Base-by-base conservation (phyloP, 2,888 invertebrate genomes). In the Acleris holmiana region DNA sequence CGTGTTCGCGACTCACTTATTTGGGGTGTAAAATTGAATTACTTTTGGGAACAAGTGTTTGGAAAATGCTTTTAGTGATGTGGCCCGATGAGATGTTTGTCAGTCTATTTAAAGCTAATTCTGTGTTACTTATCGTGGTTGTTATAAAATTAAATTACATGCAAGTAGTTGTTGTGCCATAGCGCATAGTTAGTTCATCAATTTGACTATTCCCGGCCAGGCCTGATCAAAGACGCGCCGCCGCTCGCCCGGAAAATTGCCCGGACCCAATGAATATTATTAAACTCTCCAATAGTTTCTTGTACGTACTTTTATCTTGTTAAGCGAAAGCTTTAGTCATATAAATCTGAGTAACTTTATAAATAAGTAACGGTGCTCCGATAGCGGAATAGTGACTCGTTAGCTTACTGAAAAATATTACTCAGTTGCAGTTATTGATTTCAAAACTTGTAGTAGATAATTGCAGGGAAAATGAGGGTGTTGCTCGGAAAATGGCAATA, bases 181-280 rank as follows among this genome's bases (percentile, higher is more conserved):
- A n/a, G n/a, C n/a, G n/a, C n/a, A n/a, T n/a, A 81, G 78, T 85
- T 83, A 79, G 77, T 79, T 74, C 78, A 81, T 83, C 84, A 85
- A 84, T 84, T 85, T 83, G 83, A 86, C 83, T 88, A 83, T 79
- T 84, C 84, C 79, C 79, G 79, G 80, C 76, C 78, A 74, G 71
- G 71, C 78, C 82, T 86, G 91, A 93, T 93, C 93, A 93, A 93
- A 93, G 93, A 88, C 86, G 85, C 85, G 86, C 68, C 84, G 84
- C 75, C 87, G 79, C 80, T 87, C 87, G 85, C 75, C 87, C 83
- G 91, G 88, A 92, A 93, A 93, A 93, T 93, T 92, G 90, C 83
- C 89, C 85, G 79, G 77, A 86, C 88, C 86, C 93, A 92, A 91
- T 93, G 93, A 93, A 93, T 93, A 93, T 92, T 91, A 92, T 93